Conservation (phyloP, 2,113 vertebrate genomes). For the Phyllostomus discolor region DNA sequence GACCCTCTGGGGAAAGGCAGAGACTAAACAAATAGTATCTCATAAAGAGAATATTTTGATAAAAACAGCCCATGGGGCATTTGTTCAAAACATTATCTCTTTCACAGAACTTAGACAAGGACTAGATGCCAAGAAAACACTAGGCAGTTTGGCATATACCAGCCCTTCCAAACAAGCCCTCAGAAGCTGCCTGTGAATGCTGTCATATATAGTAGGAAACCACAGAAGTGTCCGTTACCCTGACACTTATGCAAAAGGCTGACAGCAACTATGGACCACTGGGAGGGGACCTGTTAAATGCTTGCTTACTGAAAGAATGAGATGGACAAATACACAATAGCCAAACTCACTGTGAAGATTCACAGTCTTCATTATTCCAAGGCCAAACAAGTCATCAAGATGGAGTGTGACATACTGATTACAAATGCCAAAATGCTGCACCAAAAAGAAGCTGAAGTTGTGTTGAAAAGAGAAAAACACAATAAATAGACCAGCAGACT, state of each 20-base stretch:
- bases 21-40: neutral
- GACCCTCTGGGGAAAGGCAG: neutral
- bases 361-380: constrained; percentile 6
- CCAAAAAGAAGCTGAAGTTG: neutral
- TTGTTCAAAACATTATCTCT: constrained; percentile 23
- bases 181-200: neutral
- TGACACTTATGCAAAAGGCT: neutral
- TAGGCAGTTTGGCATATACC: neutral
- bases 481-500: constrained; percentile 18
- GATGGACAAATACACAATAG: neutral
- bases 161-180: neutral
- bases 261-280: neutral
- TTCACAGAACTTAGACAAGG: neutral
- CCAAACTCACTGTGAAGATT: neutral
- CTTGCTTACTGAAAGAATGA: neutral
- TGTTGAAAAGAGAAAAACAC: neutral
- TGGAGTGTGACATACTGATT: neutral
- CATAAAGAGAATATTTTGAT: neutral
- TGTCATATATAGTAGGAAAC: neutral
- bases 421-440: constrained; percentile 25
- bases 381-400: neutral
- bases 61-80: neutral
- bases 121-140: constrained; percentile 1
- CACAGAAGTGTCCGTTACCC: neutral
- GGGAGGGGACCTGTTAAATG: neutral